phyloP scores from a whole-genome alignment of 2,888 invertebrate genomes.

The Philereme transversata region DNA sequence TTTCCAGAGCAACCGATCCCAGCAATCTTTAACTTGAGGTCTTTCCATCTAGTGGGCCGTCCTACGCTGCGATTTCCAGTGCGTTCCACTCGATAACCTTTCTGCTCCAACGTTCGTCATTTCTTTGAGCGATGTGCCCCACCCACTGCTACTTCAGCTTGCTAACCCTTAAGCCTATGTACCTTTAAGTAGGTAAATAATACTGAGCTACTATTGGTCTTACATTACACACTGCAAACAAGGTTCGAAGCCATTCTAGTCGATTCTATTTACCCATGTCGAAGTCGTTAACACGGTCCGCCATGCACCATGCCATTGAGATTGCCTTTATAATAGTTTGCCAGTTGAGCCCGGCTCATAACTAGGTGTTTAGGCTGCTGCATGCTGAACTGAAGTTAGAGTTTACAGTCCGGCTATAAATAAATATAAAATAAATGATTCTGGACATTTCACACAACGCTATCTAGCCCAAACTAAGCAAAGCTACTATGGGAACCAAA shows the following conservation, averaged over 20 bases:
- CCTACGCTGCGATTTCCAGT: too few relatives aligned
- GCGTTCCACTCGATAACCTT: too few relatives aligned
- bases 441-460: neutral
- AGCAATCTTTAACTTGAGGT: too few relatives aligned
- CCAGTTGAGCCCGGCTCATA: slow-evolving; percentile 10
- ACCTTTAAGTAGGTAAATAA: neutral
- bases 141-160: too few relatives aligned
- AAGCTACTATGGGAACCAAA: neutral
- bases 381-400: neutral
- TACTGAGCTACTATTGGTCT: neutral
- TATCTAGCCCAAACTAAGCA: neutral
- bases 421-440: too few relatives aligned
- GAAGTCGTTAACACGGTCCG: slow-evolving; percentile 14
- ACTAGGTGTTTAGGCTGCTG: slow-evolving; percentile 8
- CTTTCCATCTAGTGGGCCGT: too few relatives aligned
- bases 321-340: slow-evolving; percentile 21
- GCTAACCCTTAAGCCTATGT: neutral
- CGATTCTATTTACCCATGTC: slow-evolving; percentile 10
- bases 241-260: slow-evolving; percentile 3
- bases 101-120: too few relatives aligned
- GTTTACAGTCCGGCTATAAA: too few relatives aligned
- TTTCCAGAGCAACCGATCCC: too few relatives aligned
- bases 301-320: slow-evolving; percentile 1
- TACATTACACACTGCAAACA: slow-evolving; percentile 4
- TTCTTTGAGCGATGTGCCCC: too few relatives aligned